Evolutionary conservation across 23 tunicate species (phyloP).

Genomic region (Ciona savignyi): DNA sequence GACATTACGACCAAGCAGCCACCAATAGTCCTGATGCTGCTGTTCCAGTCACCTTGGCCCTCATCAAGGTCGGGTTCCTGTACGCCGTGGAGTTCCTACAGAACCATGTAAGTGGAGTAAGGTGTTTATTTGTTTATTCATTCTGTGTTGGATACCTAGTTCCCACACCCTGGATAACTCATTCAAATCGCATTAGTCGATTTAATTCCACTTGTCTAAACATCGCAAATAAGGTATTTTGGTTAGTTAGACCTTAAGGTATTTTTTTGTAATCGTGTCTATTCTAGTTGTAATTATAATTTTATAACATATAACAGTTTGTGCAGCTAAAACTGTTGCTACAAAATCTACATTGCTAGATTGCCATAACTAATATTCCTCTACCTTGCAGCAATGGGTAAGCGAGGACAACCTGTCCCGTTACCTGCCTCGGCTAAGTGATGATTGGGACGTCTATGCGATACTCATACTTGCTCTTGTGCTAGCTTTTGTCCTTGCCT

Average conservation of each 20-base stretch:
- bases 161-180: no score
- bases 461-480: conserved; percentile 61
- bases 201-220: no score
- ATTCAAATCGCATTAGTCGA: no score
- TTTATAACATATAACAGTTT: no score
- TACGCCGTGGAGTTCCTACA: conserved; percentile 57
- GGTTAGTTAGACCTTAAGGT: no score
- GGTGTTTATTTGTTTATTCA: neutral
- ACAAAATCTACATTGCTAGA: no score
- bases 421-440: neutral
- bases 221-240: no score
- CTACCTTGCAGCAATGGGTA: neutral
- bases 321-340: no score
- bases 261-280: no score
- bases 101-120: conserved; percentile 22
- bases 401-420: neutral
- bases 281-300: no score
- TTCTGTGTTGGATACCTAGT: no score
- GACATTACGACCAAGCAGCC: conserved; percentile 91
- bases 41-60: conserved; percentile 77
- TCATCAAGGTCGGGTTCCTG: conserved; percentile 58
- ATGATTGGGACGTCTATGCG: conserved; percentile 91
- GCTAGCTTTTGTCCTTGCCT: conserved; percentile 77
- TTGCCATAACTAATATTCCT: no score
- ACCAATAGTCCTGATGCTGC: conserved; percentile 78